Evolutionary conservation across 2,888 invertebrate species (phyloP).

Genomic region (Ernsta delagoae): DNA sequence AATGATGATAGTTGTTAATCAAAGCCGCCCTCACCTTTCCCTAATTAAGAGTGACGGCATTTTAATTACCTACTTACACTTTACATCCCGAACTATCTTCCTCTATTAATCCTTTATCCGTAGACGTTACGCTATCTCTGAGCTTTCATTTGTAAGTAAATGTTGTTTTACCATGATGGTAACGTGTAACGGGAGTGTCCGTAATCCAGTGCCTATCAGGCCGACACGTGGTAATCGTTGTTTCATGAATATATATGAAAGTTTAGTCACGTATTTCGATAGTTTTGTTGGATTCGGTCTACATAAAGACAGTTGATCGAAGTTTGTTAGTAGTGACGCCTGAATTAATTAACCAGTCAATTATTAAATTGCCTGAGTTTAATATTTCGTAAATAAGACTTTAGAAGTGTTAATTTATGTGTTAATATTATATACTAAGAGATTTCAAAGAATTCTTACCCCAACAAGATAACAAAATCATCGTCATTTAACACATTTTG

Average conservation of each 20-base stretch:
- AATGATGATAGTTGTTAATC: conserved; percentile 16
- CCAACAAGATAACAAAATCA: no score
- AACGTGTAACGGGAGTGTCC: conserved; percentile 47
- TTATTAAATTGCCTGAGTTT: no score
- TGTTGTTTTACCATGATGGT: conserved; percentile 28
- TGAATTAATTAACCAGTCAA: no score
- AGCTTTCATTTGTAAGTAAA: conserved; percentile 63
- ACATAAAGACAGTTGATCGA: background rate
- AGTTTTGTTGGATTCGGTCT: background rate
- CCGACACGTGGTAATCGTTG: conserved; percentile 23
- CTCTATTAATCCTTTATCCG: conserved; percentile 69
- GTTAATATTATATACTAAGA: no score
- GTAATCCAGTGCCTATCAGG: conserved; percentile 17
- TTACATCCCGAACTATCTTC: conserved; percentile 61
- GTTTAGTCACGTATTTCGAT: conserved; percentile 5
- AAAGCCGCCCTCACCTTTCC: conserved; percentile 56
- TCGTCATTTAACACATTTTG: no score
- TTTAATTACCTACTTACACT: conserved; percentile 77
- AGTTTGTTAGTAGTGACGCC: background rate
- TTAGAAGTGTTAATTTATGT: no score
- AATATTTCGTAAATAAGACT: no score
- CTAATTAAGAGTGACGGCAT: conserved; percentile 79
- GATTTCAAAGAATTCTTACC: no score
- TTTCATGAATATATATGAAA: conserved; percentile 24
- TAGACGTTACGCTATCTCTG: conserved; percentile 66